A percentile compares a stretch with the other conserved stretches of the same genome.
Evolutionary conservation across 53 echinoderm and acorn worm species (phyloP).

Genomic region (Paelopatides confundens): DNA sequence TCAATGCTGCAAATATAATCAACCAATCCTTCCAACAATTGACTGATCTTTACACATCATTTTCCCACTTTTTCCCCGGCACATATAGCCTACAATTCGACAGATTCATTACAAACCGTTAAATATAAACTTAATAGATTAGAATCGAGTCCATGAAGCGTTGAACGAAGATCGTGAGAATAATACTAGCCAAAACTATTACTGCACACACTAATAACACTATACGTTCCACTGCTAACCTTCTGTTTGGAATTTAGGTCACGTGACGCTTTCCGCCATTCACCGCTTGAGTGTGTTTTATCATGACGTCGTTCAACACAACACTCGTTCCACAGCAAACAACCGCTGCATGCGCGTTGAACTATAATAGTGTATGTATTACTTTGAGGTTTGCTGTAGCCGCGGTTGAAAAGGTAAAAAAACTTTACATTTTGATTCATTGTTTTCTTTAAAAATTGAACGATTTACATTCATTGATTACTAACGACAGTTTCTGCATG

Average conservation of each 20-base stretch:
- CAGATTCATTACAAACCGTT: not conserved
- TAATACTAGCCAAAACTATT: not conserved
- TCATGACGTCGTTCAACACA: conserved; percentile 15
- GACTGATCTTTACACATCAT: too few species aligned
- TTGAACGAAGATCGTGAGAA: not conserved
- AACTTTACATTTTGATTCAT: not conserved
- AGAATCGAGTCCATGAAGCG: not conserved
- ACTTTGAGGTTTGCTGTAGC: not conserved
- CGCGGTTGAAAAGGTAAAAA: not conserved
- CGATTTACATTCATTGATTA: not conserved
- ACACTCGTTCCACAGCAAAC: not conserved
- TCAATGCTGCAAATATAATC: too few species aligned
- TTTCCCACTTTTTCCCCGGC: too few species aligned
- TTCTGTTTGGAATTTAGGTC: conserved; percentile 64
- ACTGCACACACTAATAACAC: not conserved
- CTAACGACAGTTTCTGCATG: not conserved
- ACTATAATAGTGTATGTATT: not conserved
- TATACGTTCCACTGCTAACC: not conserved
- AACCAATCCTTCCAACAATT: too few species aligned
- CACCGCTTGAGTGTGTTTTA: conserved; percentile 61
- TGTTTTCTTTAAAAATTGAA: not conserved
- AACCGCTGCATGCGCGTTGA: not conserved
- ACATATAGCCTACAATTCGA: not conserved
- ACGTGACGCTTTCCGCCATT: conserved; percentile 89
- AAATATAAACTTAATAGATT: not conserved